Base-by-base conservation (phyloP, 2,113 vertebrate genomes). In the Poeciliopsis occidentalis region DNA sequence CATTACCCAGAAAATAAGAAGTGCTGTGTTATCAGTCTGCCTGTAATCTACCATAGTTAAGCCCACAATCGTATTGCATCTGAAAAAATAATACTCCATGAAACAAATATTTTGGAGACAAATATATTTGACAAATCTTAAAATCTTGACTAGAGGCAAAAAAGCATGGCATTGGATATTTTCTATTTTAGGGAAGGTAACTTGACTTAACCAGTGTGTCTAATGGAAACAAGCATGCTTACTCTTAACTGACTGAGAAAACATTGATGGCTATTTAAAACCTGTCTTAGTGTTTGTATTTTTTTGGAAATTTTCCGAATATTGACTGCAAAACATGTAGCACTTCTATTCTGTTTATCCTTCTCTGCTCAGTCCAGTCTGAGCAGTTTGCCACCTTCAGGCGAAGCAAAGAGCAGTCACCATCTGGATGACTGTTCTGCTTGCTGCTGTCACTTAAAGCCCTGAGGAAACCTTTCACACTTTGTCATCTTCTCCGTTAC, bases 401-500 rank as follows among this genome's bases (percentile, higher is more conserved):
- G 81, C 1, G 13, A 79, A 63, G 72, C 72, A 76, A 73, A 75
- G 75, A 79, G 72, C 81, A 79, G 75, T 68, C 79, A 54, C 78
- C 85, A 79, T 78, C 78, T 82, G 83, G 75, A 41, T 51, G 67
- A 62, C 63, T 80, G 73, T 51, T 60, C 10, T 65, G 32, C 57
- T 67, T 51, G 76, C 37, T 60, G 67, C 71, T 79, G 78, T 79
- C 83, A 81, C 75, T 88, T 65, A 67, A 29, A 76, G 69, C 64
- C 78, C 79, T 37, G 27, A 63, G 81, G 73, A 81, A 76, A 68
- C 60, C 83, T 74, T 67, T 83, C 81, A 84, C 80, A 78, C 83
- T 72, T 83, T 76, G 64, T 86, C 83, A 72, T 81, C 67, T n/a
- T 74, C 79, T 77, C 73, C 6, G 73, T 82, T 84, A 80, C 64